These are phyloP conservation scores for Opisthograptis luteolata DNA, from an alignment of 2,888 invertebrate species.

Conservation along the genomic window DNA sequence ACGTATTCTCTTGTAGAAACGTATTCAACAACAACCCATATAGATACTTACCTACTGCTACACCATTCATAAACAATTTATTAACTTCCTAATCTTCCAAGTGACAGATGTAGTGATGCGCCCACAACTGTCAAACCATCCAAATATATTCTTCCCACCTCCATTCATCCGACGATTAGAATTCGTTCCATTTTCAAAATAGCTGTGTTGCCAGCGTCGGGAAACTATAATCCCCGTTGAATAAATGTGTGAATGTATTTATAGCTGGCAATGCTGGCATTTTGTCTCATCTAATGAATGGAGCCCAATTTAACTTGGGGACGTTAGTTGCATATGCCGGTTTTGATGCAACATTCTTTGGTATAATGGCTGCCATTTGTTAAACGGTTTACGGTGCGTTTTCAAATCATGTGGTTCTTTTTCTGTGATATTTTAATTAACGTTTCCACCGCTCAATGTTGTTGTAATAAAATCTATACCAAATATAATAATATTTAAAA, in stretches of 20 bases:
- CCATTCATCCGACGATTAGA: constrained; percentile 33
- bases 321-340: constrained; percentile 11
- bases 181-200: constrained; percentile 34
- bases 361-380: constrained; percentile 15
- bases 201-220: constrained; percentile 31
- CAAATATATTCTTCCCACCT: constrained; percentile 23
- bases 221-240: constrained; percentile 26
- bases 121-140: constrained; percentile 31
- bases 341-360: constrained; percentile 12
- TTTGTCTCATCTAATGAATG: constrained; percentile 21
- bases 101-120: constrained; percentile 32
- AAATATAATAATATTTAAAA: background rate
- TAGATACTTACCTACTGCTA: too few species aligned
- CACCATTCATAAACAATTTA: constrained; percentile 11
- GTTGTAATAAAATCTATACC: too few species aligned
- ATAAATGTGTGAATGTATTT: constrained; percentile 34
- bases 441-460: background rate
- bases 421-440: background rate
- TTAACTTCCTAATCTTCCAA: constrained; percentile 20
- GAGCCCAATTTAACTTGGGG: constrained; percentile 23
- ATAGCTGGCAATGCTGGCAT: constrained; percentile 21
- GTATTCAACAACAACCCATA: constrained; percentile 1
- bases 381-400: constrained; percentile 20
- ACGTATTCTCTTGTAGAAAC: background rate
- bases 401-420: constrained; percentile 13